Percentiles rank a stretch among this genome's conserved stretches.
Evolutionary conservation across 2,797 vertebrate species (phyloP).

Genomic region (Chelonia mydas): DNA sequence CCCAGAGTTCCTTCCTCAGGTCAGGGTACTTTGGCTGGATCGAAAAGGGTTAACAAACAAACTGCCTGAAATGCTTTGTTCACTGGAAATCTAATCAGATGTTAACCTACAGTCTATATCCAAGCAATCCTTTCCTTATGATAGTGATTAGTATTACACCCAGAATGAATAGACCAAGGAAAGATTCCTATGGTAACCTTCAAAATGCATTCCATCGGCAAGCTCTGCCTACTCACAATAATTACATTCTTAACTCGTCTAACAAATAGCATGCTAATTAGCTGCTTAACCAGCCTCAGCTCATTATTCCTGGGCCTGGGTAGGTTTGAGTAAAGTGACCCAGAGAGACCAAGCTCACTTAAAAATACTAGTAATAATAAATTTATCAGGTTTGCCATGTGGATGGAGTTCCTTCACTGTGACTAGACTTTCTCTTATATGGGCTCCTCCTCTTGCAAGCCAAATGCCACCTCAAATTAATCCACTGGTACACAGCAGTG

Average conservation of each 20-base stretch:
- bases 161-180: conserved; percentile 84
- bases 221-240: conserved; percentile 84
- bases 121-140: conserved; percentile 95
- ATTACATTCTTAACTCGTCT: conserved; percentile 93
- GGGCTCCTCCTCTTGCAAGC: not conserved
- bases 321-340: conserved; percentile 67
- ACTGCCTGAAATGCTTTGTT: conserved; percentile 77
- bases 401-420: not conserved
- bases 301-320: conserved; percentile 75
- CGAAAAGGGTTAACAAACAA: conserved; percentile 83
- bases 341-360: conserved; percentile 41
- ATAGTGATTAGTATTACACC: conserved; percentile 91
- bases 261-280: conserved; percentile 89
- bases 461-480: not conserved
- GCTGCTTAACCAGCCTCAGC: conserved; percentile 81
- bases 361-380: conserved; percentile 60
- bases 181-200: conserved; percentile 89
- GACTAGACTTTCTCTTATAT: not conserved
- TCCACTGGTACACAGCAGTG: accelerated
- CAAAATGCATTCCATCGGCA: conserved; percentile 84
- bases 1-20: not conserved
- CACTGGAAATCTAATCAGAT: conserved; percentile 79
- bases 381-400: conserved; percentile 47
- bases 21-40: conserved; percentile 67
- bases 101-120: conserved; percentile 85